Evolutionary conservation across 2,888 invertebrate genomes (phyloP), one percentile per base, ranked within the genome.

Genomic region (Heteromyza rotundicornis): DNA sequence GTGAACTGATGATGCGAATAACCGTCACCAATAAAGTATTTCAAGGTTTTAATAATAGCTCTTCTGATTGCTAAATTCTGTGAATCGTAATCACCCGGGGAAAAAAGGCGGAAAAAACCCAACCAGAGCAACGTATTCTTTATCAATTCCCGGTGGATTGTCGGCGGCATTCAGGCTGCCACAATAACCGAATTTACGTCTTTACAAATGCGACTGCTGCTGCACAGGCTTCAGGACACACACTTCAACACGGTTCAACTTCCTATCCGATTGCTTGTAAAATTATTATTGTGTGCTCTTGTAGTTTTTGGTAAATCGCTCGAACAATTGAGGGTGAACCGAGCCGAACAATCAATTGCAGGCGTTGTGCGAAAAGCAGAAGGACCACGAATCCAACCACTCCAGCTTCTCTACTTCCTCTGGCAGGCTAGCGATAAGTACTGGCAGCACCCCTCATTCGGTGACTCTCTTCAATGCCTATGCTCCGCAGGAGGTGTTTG

Each of bases 151-250:
- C 56, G 19, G 12, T 23, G 52, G 51, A 55, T 22, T 27, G 16
- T 27, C 16, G 23, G 22, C 22, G 51, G 19, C 55, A 16, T 35
- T 27, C 24, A 56, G 5, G 63, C 5, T 32, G 32, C 32, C 67
- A 75, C 76, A 75, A 74, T 74, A 74, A 74, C 74, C 76, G 71
- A 73, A 74, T 74, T 74, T 74, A 72, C 73, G 71, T 65, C 72
- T 40, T 40, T 40, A 2, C 20, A 50, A 23, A 16, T 19, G 10
- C 23, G 17, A 23, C 50, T 50, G 22, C 20, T 10, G 20, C 50
- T 50, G 50, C 50, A 40, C 40, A 5, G 40, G 56, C 53, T 22
- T 27, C 54, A 36, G 52, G 60, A 57, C 44, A 53, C 49, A 8
- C 32, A 12, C 32, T n/a, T n/a, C 32, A 12, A 27, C 40, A n/a